A percentile compares a stretch with the other conserved stretches of the same genome.
Conservation (phyloP, 2,797 vertebrate species). For the Syncerus caffer region DNA sequence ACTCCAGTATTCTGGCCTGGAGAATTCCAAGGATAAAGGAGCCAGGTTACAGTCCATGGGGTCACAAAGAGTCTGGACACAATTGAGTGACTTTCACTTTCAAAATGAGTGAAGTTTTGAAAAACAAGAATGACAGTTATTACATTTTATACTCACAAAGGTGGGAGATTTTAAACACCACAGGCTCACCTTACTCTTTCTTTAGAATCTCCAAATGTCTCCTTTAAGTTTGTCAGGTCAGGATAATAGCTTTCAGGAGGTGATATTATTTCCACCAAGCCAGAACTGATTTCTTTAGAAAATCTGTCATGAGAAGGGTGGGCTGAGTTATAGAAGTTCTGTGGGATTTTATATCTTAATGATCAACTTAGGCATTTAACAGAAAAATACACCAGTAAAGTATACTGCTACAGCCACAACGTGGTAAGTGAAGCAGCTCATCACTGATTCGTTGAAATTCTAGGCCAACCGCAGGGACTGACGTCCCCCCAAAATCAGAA, state of each 20-base stretch:
- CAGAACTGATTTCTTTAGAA: conserved; percentile 94
- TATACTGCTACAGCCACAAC: not conserved
- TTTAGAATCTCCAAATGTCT: conserved; percentile 98
- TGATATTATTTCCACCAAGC: conserved; percentile 96
- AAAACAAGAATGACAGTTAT: not conserved
- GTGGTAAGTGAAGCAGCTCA: not conserved
- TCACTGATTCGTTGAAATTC: not conserved
- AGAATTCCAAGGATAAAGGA: not conserved
- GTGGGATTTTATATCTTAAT: not conserved
- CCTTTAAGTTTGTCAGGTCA: conserved; percentile 94
- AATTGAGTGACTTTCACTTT: not conserved
- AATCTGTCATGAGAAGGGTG: conserved; percentile 86
- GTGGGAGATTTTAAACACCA: not conserved
- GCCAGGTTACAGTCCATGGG: not conserved
- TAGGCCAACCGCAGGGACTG: not conserved
- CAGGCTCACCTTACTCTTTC: conserved; percentile 93
- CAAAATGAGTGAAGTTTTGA: not conserved
- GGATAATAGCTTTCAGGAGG: conserved; percentile 95
- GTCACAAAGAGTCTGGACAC: not conserved
- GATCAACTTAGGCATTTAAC: not conserved
- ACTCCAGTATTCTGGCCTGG: not conserved
- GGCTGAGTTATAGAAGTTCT: conserved; percentile 41
- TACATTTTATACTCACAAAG: not conserved
- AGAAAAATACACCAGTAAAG: not conserved
- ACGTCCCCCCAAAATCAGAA: not conserved